These are phyloP conservation scores for Meloidogyne hapla DNA, from an alignment of 1,140 invertebrate species.

Conservation along the genomic window DNA sequence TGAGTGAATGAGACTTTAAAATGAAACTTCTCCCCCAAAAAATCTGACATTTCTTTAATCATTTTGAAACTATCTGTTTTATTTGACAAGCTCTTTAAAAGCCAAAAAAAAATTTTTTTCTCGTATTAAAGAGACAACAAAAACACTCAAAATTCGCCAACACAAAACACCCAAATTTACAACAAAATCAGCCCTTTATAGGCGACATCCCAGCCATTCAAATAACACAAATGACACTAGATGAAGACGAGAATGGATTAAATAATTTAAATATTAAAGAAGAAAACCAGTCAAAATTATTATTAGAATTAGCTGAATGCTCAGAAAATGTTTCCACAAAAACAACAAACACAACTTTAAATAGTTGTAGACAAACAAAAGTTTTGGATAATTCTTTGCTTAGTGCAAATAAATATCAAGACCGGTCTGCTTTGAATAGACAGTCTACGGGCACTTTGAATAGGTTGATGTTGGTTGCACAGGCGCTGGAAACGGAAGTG, in stretches of 20 bases:
- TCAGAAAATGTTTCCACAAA: not conserved
- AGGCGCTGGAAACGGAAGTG: slow-evolving; percentile 58
- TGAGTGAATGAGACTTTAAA: too few species aligned
- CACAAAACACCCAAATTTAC: not conserved
- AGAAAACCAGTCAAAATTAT: not conserved
- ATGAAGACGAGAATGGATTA: slow-evolving; percentile 9
- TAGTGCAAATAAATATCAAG: slow-evolving; percentile 20
- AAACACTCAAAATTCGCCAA: not conserved
- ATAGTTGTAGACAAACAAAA: not conserved
- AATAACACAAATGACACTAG: slow-evolving; percentile 17
- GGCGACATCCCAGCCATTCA: slow-evolving; percentile 11
- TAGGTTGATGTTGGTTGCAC: slow-evolving; percentile 59
- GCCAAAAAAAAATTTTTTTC: too few species aligned
- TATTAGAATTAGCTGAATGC: not conserved
- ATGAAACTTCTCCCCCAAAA: too few species aligned
- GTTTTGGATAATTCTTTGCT: slow-evolving; percentile 9
- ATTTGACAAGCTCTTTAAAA: too few species aligned
- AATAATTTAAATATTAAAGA: not conserved
- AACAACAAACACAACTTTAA: not conserved
- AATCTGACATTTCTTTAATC: too few species aligned
- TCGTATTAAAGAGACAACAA: not conserved
- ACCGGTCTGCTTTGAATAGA: slow-evolving; percentile 12
- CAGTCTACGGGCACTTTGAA: slow-evolving; percentile 62
- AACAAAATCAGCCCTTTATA: not conserved
- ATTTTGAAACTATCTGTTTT: too few species aligned